Conservation (phyloP, 2,797 vertebrate species). For the Pipistrellus kuhlii region DNA sequence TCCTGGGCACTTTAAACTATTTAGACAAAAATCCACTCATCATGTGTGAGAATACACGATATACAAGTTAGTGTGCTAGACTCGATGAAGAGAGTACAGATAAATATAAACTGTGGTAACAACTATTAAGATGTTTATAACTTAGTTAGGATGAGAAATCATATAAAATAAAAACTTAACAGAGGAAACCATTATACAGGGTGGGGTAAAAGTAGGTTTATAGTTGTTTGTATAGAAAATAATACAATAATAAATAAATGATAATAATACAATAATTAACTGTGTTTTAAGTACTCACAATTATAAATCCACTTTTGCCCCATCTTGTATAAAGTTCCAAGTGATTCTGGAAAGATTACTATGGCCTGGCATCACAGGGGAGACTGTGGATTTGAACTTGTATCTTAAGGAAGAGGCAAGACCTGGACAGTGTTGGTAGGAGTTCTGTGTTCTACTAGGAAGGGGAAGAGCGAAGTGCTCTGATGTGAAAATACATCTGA, state of each 20-base stretch:
- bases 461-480: neutral
- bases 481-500: neutral
- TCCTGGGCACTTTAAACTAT: neutral
- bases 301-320: neutral
- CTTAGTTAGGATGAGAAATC: neutral
- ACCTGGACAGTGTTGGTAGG: neutral
- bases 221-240: neutral
- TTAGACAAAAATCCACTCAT: slow-evolving; percentile 1
- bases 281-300: neutral
- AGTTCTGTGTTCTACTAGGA: neutral
- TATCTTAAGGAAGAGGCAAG: neutral
- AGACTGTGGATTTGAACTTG: neutral
- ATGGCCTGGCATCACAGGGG: neutral
- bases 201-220: neutral
- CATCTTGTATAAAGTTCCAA: neutral
- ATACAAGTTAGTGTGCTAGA: neutral
- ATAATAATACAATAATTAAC: neutral
- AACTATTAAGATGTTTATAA: neutral
- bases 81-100: neutral
- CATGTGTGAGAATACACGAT: neutral
- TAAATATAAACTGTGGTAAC: neutral
- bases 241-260: neutral
- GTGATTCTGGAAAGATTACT: neutral
- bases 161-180: neutral
- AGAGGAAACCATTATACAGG: neutral